A percentile compares a stretch with the other conserved stretches of the same genome.
Evolutionary conservation across 2,888 invertebrate species (phyloP).

Genomic region (Clanis bilineata): DNA sequence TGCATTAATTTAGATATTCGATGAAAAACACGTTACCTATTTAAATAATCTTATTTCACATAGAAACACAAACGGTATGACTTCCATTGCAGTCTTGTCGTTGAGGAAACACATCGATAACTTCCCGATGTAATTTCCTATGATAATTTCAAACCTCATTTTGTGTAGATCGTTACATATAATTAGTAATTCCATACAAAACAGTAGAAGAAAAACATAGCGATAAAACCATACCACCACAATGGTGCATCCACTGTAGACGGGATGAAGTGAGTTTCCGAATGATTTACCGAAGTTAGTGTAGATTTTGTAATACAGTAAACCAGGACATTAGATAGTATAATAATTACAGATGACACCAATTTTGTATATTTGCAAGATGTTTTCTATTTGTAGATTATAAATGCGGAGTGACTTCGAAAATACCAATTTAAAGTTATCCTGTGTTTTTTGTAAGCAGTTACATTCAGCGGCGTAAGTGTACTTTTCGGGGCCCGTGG

Average conservation of each 20-base stretch:
- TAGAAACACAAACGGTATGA: conserved; percentile 17
- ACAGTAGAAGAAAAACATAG: conserved; percentile 1
- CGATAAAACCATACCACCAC: not conserved
- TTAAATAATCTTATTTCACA: conserved; percentile 4
- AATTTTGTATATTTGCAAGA: conserved; percentile 12
- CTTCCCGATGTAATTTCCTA: conserved; percentile 67
- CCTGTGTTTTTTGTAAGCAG: not conserved
- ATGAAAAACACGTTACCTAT: not conserved
- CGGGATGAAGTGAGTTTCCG: not conserved
- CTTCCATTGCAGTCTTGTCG: conserved; percentile 56
- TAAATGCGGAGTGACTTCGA: not conserved
- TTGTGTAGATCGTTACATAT: conserved; percentile 43
- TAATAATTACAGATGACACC: conserved; percentile 12
- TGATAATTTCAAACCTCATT: conserved; percentile 60
- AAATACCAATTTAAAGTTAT: not conserved
- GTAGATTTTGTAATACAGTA: conserved; percentile 9
- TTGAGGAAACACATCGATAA: conserved; percentile 36
- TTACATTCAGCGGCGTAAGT: too few species aligned
- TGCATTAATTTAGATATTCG: not conserved
- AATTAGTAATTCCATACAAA: not conserved
- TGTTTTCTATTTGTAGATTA: conserved; percentile 9
- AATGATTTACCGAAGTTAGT: conserved; percentile 2
- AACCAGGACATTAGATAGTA: conserved; percentile 1
- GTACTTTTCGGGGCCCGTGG: too few species aligned
- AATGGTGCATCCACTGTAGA: not conserved